These are phyloP conservation scores for Mormyrus proboscirostris DNA, from an alignment of 2,797 vertebrate genomes.

Conservation along the genomic window DNA sequence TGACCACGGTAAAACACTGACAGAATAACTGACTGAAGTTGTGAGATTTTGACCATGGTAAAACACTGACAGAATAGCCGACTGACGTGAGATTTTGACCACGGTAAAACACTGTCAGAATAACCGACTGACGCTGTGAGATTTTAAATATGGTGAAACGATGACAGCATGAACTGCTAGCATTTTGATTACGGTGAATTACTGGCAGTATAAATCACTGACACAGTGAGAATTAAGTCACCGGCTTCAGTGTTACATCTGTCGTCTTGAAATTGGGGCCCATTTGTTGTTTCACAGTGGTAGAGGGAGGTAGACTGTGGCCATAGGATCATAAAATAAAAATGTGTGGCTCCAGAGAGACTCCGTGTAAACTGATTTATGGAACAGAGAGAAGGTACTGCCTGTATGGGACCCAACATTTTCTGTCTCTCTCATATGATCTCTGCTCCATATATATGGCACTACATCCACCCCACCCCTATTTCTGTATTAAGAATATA, in stretches of 20 bases:
- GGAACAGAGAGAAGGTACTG: not conserved
- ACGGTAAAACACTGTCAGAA: not conserved
- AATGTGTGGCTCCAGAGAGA: not conserved
- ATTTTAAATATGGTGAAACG: not conserved
- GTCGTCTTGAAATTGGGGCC: not conserved
- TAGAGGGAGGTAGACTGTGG: not conserved
- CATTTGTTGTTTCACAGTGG: not conserved
- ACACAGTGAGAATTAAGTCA: not conserved
- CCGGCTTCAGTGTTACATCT: not conserved
- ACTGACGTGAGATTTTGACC: not conserved
- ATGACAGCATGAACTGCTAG: not conserved
- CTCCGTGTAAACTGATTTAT: constrained; percentile 3
- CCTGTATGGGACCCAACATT: not conserved
- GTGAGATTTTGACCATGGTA: not conserved
- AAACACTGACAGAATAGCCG: not conserved
- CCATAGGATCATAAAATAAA: constrained; percentile 1
- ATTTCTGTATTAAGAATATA: not conserved
- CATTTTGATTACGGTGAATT: not conserved
- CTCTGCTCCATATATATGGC: not conserved
- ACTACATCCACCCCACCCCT: not conserved
- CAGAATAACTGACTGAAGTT: not conserved
- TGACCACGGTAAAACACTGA: not conserved
- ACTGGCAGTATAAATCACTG: not conserved
- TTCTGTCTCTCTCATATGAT: not conserved
- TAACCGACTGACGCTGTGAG: not conserved